Conservation (phyloP, 2,113 vertebrate species). For the Pedetes capensis region DNA sequence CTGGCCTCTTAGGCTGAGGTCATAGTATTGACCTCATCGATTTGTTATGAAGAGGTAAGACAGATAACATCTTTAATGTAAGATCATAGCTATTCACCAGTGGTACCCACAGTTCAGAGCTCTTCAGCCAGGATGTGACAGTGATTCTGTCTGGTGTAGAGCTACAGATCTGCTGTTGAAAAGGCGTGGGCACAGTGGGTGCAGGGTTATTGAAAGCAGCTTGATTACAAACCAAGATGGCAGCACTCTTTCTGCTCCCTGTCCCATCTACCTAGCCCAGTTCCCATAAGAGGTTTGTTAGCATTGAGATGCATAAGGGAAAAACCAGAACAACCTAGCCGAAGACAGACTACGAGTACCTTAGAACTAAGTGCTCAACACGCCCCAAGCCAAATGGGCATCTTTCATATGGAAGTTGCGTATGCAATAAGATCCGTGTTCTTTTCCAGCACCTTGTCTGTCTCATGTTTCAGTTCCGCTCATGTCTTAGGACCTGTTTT, state of each 20-base stretch:
- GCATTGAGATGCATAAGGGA: fast-evolving
- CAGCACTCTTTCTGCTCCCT: neutral
- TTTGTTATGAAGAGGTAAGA: neutral
- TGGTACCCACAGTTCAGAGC: neutral
- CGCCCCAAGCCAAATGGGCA: fast-evolving
- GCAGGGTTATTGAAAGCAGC: neutral
- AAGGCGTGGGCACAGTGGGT: fast-evolving
- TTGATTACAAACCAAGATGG: neutral
- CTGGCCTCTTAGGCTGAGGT: neutral
- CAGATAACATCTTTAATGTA: neutral
- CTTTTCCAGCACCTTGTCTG: neutral
- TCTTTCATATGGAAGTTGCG: neutral
- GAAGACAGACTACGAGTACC: neutral
- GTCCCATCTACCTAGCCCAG: neutral
- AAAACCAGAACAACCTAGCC: neutral
- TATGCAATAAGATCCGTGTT: neutral
- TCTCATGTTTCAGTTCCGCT: neutral
- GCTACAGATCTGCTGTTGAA: neutral
- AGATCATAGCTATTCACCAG: neutral
- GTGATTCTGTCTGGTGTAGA: neutral
- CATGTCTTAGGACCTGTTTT: neutral
- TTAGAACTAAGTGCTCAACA: neutral
- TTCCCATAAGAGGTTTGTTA: neutral
- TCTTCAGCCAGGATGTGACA: fast-evolving
- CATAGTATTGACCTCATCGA: fast-evolving